Percentiles rank a stretch among this genome's conserved stretches.
phyloP scores from a whole-genome alignment of 1,140 invertebrate species.

The Ceratina calcarata region DNA sequence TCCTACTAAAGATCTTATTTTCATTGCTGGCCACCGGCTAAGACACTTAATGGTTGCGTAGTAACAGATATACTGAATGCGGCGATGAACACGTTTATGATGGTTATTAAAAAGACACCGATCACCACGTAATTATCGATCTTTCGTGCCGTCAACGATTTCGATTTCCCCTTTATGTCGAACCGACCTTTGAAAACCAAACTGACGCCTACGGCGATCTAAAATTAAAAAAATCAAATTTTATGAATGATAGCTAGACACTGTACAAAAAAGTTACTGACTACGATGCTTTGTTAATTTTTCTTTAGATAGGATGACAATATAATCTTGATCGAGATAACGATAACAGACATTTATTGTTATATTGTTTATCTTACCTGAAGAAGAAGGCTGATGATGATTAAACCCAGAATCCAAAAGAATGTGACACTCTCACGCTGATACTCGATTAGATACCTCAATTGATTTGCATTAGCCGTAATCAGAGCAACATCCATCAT shows the following conservation, averaged over 20 bases:
- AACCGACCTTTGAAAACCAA: slow-evolving; percentile 84
- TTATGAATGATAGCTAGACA: background rate
- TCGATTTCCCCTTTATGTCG: slow-evolving; percentile 80
- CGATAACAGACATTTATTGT: background rate
- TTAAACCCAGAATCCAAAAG: slow-evolving; percentile 81
- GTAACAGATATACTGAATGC: slow-evolving; percentile 82
- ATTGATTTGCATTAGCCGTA: slow-evolving; percentile 91
- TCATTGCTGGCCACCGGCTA: background rate
- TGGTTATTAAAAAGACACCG: slow-evolving; percentile 84
- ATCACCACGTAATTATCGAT: slow-evolving; percentile 84
- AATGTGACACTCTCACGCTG: slow-evolving; percentile 81
- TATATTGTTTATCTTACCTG: slow-evolving; percentile 74
- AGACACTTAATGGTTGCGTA: background rate
- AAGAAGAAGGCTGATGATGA: slow-evolving; percentile 82
- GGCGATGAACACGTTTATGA: slow-evolving; percentile 85
- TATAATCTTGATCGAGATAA: no score
- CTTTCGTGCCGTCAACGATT: slow-evolving; percentile 75
- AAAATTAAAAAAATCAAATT: slow-evolving; percentile 2
- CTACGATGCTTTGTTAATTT: no score
- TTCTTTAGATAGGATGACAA: no score
- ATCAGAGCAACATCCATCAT: slow-evolving; percentile 92
- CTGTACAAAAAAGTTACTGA: no score
- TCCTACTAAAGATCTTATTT: background rate
- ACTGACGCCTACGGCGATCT: slow-evolving; percentile 83
- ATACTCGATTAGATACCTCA: slow-evolving; percentile 88